Percentiles rank a stretch among this genome's conserved stretches.
Evolutionary conservation across 2,888 invertebrate species (phyloP).

Genomic region (Xanthorhoe spadicearia): DNA sequence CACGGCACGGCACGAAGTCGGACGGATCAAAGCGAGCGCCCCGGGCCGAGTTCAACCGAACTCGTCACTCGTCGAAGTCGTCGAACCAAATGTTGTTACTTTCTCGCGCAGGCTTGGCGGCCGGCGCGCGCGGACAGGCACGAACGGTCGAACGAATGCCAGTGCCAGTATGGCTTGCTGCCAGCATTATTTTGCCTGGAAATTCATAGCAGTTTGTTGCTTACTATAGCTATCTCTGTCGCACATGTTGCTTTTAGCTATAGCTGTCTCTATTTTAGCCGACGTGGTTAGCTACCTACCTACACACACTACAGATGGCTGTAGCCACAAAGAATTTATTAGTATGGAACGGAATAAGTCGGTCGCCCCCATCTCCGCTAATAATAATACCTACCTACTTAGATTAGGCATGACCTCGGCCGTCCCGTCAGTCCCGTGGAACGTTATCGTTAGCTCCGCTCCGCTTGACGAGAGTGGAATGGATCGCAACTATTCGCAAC

Average conservation of each 20-base stretch:
- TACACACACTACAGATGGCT: constrained; percentile 11
- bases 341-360: constrained; percentile 26
- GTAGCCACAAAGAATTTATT: constrained; percentile 13
- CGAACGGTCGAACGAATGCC: constrained; percentile 45
- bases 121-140: too few relatives aligned
- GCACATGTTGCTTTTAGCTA: constrained; percentile 40
- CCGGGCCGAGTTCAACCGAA: constrained; percentile 50
- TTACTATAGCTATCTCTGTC: constrained; percentile 55
- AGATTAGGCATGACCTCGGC: constrained; percentile 21
- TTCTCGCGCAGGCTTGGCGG: constrained; percentile 62
- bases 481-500: too few relatives aligned
- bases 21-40: constrained; percentile 25
- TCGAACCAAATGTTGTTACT: constrained; percentile 61
- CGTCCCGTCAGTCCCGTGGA: constrained; percentile 1
- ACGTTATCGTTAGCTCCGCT: not conserved
- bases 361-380: constrained; percentile 24
- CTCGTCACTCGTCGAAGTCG: constrained; percentile 47
- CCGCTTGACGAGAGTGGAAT: too few relatives aligned
- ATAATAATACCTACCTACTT: constrained; percentile 3
- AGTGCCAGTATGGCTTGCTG: constrained; percentile 66
- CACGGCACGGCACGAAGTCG: constrained; percentile 29
- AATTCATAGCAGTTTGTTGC: constrained; percentile 64
- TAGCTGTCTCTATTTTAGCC: constrained; percentile 48
- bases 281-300: constrained; percentile 19
- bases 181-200: constrained; percentile 73